A percentile compares a stretch with the other conserved stretches of the same genome.
Conservation (phyloP, 2,888 invertebrate genomes). For the Ypsolopha sequella region DNA sequence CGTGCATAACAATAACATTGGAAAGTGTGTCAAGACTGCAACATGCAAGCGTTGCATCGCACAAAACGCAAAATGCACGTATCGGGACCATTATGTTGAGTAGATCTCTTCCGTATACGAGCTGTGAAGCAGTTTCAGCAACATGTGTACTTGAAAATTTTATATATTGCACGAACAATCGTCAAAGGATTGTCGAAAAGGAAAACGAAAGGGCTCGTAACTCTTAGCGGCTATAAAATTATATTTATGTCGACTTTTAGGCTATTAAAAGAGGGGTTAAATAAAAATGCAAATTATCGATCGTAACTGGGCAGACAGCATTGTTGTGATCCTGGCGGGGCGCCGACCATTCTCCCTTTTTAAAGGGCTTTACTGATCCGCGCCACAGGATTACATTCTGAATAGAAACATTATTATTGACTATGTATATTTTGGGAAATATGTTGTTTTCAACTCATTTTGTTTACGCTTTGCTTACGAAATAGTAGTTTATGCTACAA, state of each 20-base stretch:
- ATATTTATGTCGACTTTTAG: neutral
- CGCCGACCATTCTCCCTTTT: slow-evolving; percentile 34
- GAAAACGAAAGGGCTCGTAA: neutral
- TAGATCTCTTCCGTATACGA: slow-evolving; percentile 23
- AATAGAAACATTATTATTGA: too few relatives aligned
- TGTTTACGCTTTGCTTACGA: too few relatives aligned
- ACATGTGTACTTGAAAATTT: neutral
- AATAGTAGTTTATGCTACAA: too few relatives aligned
- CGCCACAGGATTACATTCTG: too few relatives aligned
- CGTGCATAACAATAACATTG: slow-evolving; percentile 59
- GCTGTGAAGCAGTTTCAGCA: neutral
- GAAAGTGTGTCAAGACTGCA: slow-evolving; percentile 69
- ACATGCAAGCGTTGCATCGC: slow-evolving; percentile 39
- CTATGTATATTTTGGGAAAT: too few relatives aligned
- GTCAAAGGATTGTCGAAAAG: neutral
- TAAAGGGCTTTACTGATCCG: slow-evolving; percentile 17
- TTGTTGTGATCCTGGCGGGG: slow-evolving; percentile 38
- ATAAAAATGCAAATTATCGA: slow-evolving; percentile 53
- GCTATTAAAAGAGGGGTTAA: slow-evolving; percentile 21
- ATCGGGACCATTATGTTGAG: slow-evolving; percentile 34
- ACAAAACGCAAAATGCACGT: slow-evolving; percentile 47
- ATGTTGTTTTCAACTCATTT: too few relatives aligned
- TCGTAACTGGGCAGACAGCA: slow-evolving; percentile 43
- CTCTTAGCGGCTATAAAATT: neutral
- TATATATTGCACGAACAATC: too few relatives aligned